Base-by-base conservation (phyloP, 1,140 invertebrate genomes). In the Aphaenogaster floridana region DNA sequence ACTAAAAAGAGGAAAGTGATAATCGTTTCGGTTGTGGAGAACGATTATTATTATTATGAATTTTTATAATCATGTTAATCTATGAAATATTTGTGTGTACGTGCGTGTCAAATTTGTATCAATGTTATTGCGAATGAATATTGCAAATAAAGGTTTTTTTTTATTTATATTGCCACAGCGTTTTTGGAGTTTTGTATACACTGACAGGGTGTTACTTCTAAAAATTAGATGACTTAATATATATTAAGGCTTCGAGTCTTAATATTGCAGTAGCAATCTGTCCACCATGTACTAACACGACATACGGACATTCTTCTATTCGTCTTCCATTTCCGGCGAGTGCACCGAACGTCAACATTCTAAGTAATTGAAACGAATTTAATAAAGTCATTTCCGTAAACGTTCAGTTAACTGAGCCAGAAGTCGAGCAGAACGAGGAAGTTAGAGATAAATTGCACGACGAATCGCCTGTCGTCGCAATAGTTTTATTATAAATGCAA, bases 81-180 rank as follows among this genome's bases (percentile, higher is more conserved):
- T 76, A 45, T 77, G 7, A 86, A 79, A 79, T 86, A 88, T 87
- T 80, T 79, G 50, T 48, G 50, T 48, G 21, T 64, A 86, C 76
- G 81, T 69, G 39, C 39, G 15, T 68, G 17, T 57, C n/a, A 80
- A 87, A 80, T 87, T 90, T 89, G 87, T 90, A 90, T 89, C 87
- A 89, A 88, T 90, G 89, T 90, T 87, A 90, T 89, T 90, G 78
- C 79, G 59, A 72, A 87, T 90, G 80, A 52, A 89, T 89, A 87
- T 86, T 87, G 17, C 78, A 90, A 90, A 89, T 89, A 90, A 90
- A 90, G 86, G 87, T 90, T 88, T 90, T n/a, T 66, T 88, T 86
- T 80, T 90, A 77, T 90, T 86, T 90, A 88, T 39, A 59, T 76
- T 59, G n/a, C 36, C 52, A 28, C 28, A 42, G 28, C 42, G 28